Base-by-base conservation (phyloP, 2,113 vertebrate genomes). In the Takifugu bimaculatus region DNA sequence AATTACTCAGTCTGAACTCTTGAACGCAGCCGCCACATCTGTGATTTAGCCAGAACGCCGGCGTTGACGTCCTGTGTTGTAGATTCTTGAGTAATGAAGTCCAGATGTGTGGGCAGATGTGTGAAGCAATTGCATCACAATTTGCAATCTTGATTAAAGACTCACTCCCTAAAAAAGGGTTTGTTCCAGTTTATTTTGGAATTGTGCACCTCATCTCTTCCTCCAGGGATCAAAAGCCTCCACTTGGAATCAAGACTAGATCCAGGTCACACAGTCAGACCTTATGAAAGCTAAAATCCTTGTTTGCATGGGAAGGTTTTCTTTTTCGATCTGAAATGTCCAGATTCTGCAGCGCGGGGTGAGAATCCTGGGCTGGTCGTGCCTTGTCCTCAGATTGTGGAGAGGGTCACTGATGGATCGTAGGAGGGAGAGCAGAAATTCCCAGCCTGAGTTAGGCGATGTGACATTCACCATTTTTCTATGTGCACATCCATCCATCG, bases 301-400 rank as follows among this genome's bases (percentile, higher is more conserved):
- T n/a, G 10, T 60, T 26, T 53, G 54, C 43, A 27, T 35, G 35
- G 53, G 15, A 39, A 44, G 52, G 73, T 73, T 62, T 27, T 53
- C 49, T 32, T 39, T 45, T 48, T 29, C 39, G 44, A 10, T 6
- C 2, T 5, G 13, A 70, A 64, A 70, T 62, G 13, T 42, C 27
- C 44, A 27, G n/a, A 43, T 76, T 78, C 63, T 63, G 60, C 25
- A 83, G 70, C n/a, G 13, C 53, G 26, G 59, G 60, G 67, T 67
- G 67, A 70, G 1, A n/a, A 20, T 29, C 63, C 57, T 78, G 74
- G 69, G 74, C 29, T 32, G 5, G 29, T 6, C 7, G 29, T 32
- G 29, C 28, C 7, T 5, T 32, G 29, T 3, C 29, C 29, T 32
- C 29, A 32, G 29, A 32, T 32, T 32, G 5, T 32, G 29, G 29